A percentile compares a stretch with the other conserved stretches of the same genome.
Evolutionary conservation across 1,140 invertebrate genomes (phyloP).

Genomic region (Trichonephila inaurata): DNA sequence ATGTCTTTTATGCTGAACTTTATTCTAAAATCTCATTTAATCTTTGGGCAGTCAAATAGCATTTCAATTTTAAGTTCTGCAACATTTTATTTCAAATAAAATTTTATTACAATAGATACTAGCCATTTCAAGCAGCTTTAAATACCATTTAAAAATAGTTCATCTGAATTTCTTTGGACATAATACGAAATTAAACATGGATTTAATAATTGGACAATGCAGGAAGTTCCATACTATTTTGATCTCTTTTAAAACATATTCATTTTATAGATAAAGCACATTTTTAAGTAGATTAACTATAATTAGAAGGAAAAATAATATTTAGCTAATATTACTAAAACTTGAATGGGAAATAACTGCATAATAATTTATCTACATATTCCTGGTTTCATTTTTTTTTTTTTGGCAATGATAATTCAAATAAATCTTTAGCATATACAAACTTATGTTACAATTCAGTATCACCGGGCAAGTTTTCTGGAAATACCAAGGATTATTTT

Average conservation of each 20-base stretch:
- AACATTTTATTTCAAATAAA: background rate
- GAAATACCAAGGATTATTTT: background rate
- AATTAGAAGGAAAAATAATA: background rate
- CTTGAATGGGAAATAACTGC: background rate
- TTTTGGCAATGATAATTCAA: background rate
- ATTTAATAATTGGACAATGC: background rate
- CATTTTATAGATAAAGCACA: background rate
- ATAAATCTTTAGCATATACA: conserved; percentile 1
- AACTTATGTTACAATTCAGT: background rate
- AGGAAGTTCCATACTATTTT: background rate
- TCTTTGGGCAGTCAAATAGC: background rate
- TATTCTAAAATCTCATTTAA: background rate
- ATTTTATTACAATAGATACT: background rate
- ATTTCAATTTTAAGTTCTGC: background rate
- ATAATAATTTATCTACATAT: background rate
- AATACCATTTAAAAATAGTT: background rate
- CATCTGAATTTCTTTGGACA: background rate
- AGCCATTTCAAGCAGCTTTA: background rate
- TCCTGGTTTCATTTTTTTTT: background rate
- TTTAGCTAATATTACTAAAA: background rate
- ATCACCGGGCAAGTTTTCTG: background rate
- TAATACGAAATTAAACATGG: background rate
- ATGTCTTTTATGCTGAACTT: background rate
- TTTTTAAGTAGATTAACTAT: background rate
- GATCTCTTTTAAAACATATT: background rate